Evolutionary conservation across 2,797 vertebrate species (phyloP).

Genomic region (Lycodopsis pacificus): DNA sequence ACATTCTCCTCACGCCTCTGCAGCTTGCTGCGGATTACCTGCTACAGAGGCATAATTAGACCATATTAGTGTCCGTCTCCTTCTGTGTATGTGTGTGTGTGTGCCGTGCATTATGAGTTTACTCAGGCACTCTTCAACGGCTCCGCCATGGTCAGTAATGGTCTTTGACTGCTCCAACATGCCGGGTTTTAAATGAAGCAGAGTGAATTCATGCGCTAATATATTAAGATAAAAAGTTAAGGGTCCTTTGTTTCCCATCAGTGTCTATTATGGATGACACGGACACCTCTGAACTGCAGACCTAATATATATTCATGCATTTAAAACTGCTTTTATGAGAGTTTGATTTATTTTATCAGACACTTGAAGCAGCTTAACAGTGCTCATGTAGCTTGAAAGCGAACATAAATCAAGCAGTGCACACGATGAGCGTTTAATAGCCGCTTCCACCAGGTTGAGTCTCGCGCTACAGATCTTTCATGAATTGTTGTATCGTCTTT

Average conservation of each 20-base stretch:
- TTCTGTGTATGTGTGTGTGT: not conserved
- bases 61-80: slow-evolving; percentile 66
- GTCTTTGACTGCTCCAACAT: slow-evolving; percentile 41
- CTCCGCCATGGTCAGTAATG: slow-evolving; percentile 42
- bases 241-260: slow-evolving; percentile 60
- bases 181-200: slow-evolving; percentile 46
- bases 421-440: slow-evolving; percentile 37
- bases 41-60: slow-evolving; percentile 66
- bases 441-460: slow-evolving; percentile 16
- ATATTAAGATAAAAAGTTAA: slow-evolving; percentile 46
- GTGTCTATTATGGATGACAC: slow-evolving; percentile 60
- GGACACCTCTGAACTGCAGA: slow-evolving; percentile 50
- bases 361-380: slow-evolving; percentile 36
- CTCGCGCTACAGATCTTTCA: slow-evolving; percentile 10
- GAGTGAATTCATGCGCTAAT: slow-evolving; percentile 53
- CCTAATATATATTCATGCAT: slow-evolving; percentile 46
- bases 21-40: slow-evolving; percentile 63
- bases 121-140: slow-evolving; percentile 23
- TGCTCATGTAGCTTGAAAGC: slow-evolving; percentile 25
- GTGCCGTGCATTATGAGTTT: slow-evolving; percentile 37
- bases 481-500: slow-evolving; percentile 11
- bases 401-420: slow-evolving; percentile 37
- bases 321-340: slow-evolving; percentile 43
- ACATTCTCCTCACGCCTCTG: slow-evolving; percentile 61
- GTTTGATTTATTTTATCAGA: slow-evolving; percentile 56